Evolutionary conservation across 2,113 vertebrate species (phyloP).

Genomic region (Saguinus imperator): DNA sequence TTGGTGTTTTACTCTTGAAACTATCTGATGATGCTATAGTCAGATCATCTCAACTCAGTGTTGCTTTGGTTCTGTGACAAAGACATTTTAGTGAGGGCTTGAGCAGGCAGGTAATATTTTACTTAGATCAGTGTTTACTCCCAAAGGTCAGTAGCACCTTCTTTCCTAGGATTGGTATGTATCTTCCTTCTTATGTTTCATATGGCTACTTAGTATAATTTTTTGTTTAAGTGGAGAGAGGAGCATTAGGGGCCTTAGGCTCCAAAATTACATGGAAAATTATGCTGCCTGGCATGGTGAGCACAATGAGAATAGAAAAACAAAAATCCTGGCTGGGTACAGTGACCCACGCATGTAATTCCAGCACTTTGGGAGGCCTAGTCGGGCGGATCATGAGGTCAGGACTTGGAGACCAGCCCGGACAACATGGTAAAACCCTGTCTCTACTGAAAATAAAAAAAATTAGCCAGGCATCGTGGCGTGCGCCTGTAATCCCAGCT

Average conservation of each 20-base stretch:
- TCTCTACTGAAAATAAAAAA: too few relatives aligned
- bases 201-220: background rate
- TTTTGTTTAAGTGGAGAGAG: slow-evolving; percentile 57
- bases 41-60: background rate
- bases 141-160: background rate
- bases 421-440: too few relatives aligned
- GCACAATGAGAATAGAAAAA: background rate
- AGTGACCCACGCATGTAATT: too few relatives aligned
- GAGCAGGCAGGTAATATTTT: slow-evolving; percentile 10
- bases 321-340: too few relatives aligned
- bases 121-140: background rate
- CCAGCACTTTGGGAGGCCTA: too few relatives aligned
- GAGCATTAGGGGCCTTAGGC: background rate
- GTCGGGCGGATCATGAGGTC: too few relatives aligned
- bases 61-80: slow-evolving; percentile 36
- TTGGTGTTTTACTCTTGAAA: background rate
- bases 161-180: slow-evolving; percentile 1
- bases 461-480: too few relatives aligned
- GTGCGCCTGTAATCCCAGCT: too few relatives aligned
- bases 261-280: background rate
- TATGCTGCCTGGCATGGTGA: background rate
- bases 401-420: too few relatives aligned
- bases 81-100: background rate
- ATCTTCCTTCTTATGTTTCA: background rate
- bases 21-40: background rate